Base-by-base conservation (phyloP, 1,140 invertebrate species). In the Trachelipus rathkii region DNA sequence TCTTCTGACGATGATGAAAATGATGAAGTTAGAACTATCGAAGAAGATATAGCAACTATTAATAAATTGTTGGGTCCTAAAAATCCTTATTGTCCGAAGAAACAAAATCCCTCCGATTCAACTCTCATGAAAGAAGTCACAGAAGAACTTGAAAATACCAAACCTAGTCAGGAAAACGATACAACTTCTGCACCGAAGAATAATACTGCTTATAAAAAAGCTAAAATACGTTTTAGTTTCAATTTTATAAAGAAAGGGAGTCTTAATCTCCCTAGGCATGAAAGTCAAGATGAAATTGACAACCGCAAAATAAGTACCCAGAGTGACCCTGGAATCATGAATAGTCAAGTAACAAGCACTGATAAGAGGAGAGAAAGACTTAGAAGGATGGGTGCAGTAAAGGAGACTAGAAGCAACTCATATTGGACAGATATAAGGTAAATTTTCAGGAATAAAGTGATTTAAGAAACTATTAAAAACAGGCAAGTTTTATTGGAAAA, bases 241-340 rank as follows among this genome's bases (percentile, higher is more conserved):
- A 77, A 78, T 7, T 19, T 74, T 9, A 10, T 24, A 0, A 73
- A 44, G 33, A 33, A 33, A 33, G 6, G 33, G 1, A 33, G 33
- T 33, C 6, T 33, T 1, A 21, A 60, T 60, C 11, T 19, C 1
- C 50, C 50, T 15, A 15, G 11, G 19, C 11, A 76, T 23, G 44
- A 81, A 78, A 44, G 15, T 45, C 44, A 76, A 74, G 15, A 78
- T 69, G 68, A 71, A 77, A 13, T 6, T 33, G 73, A 72, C 15
- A 11, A 9, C 15, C 23, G 73, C 23, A 81, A 81, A 33, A n/a
- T 72, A 8, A 81, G 79, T 44, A 76, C 71, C 9, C 67, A 67
- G 46, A 80, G 79, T 76, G 79, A 78, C 60, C 79, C 79, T 6
- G 79, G 77, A 0, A 67, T 19, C 74, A 43, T 46, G 8, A n/a